Evolutionary conservation across 2,888 invertebrate genomes (phyloP), one percentile per base, ranked within the genome.

Genomic region (Hirtodrosophila duncani): DNA sequence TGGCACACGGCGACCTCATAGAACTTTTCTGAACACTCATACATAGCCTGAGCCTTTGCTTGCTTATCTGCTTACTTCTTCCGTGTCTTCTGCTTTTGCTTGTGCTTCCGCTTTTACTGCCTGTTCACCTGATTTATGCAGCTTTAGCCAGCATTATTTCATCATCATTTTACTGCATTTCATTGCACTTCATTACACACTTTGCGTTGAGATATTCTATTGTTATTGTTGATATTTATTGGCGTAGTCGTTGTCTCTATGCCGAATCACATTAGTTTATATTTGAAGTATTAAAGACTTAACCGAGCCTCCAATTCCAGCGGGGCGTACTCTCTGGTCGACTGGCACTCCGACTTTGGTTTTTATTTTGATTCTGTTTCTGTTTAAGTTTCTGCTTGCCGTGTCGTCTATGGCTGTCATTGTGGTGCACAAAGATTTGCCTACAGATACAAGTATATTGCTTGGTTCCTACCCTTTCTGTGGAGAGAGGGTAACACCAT

Each of bases 151-250:
- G n/a, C n/a, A n/a, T 31, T 36, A 42, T 26, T 27, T 38, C 52
- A 20, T 6, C 4, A 36, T 44, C 20, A 58, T 48, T 64, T 44
- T 44, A 64, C 39, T 43, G 51, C 50, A 48, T 44, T 59, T 48
- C 63, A 66, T 50, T 69, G 46, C 51, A 57, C 51, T 66, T 70
- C 52, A 51, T 64, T 68, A 46, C 45, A 57, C 51, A 62, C 44
- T 42, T 42, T 6, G 13, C 6, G 9, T 29, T 26, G 9, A n/a
- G 2, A 5, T 10, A 10, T 26, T 30, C n/a, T n/a, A n/a, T 34
- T 41, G 11, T 14, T 6, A 13, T 50, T 21, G 29, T 20, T 20
- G 41, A 43, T 37, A 49, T 36, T 23, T 23, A 41, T 68, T 29
- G 29, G 30, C 13, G 26, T 42, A 17, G 33, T n/a, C 26, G 49